Evolutionary conservation across 2,888 invertebrate species (phyloP), one percentile per base, ranked within the genome.

Genomic region (Andrena minutula): DNA sequence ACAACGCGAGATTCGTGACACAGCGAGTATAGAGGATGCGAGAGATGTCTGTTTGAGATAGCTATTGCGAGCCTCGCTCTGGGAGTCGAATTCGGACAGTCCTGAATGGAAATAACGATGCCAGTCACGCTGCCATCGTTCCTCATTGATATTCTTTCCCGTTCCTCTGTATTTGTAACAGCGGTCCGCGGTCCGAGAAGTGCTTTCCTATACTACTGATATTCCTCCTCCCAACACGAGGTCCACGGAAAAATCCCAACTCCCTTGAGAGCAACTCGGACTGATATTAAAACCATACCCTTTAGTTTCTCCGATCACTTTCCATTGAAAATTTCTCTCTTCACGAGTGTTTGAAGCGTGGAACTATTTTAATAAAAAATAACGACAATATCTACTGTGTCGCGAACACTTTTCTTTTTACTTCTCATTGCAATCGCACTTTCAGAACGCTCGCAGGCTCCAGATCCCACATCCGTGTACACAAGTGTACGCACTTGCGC

Each of bases 401-500:
- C 23, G 2, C 56, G 23, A 56, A 56, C 23, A 56, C 23, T 23
- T 41, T 26, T 5, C 1, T 5, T 12, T 20, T 1, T 12, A 20
- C 0, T 7, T 56, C 0, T 4, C 10, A 4, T 4, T 26, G 56
- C 1, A 23, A 56, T 10, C 10, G 53, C 56, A 41, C 41, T 41
- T 5, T 41, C 16, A 16, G 16, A 41, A 41, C 41, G 41, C 3
- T 41, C 41, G 0, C 41, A 41, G 41, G 41, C 41, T 41, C n/a
- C 2, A 7, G 1, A 8, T 23, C 20, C 16, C 30, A 23, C 49
- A 7, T 20, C 5, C 49, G 3, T 3, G 30, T 41, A 30, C 23
- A 65, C 63, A 23, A 70, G 32, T 20, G n/a, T 6, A 41, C 20
- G 56, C 47, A 75, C 16, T 47, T 26, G 10, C 20, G 16, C 53